Conservation (phyloP, 1,140 invertebrate species). For the Temnothorax longispinosus region DNA sequence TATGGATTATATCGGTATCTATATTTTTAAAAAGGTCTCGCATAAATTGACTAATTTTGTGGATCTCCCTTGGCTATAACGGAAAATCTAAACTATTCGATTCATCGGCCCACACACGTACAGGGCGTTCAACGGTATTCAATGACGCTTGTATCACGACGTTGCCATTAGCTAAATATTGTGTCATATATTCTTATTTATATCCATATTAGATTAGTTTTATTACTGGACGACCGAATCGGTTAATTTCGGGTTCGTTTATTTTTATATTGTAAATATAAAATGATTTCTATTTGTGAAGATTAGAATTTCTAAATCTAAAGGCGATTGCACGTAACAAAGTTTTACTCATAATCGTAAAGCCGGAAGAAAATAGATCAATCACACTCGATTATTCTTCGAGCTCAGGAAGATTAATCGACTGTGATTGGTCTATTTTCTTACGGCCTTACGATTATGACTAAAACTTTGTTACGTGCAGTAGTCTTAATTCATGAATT, state of each 20-base stretch:
- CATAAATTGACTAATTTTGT: slow-evolving; percentile 84
- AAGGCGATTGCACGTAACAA: too few species aligned
- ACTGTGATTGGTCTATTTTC: too few species aligned
- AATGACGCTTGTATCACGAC: background rate
- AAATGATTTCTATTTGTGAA: background rate
- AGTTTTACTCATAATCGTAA: too few species aligned
- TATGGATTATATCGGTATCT: slow-evolving; percentile 37
- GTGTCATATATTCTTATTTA: slow-evolving; percentile 12
- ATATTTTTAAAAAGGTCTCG: slow-evolving; percentile 80
- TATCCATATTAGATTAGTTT: slow-evolving; percentile 43
- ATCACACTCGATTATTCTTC: too few species aligned
- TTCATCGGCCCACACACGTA: slow-evolving; percentile 50
- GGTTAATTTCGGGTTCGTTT: slow-evolving; percentile 1
- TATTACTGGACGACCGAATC: background rate
- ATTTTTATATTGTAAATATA: slow-evolving; percentile 5
- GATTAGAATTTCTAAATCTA: background rate
- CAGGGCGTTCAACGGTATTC: background rate
- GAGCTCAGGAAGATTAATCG: too few species aligned
- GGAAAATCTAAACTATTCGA: slow-evolving; percentile 67
- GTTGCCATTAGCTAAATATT: slow-evolving; percentile 20
- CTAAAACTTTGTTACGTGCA: too few species aligned
- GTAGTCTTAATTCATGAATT: too few species aligned
- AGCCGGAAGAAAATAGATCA: too few species aligned
- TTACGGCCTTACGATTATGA: too few species aligned
- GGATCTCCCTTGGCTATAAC: slow-evolving; percentile 64